Evolutionary conservation across 2,113 vertebrate genomes (phyloP).

Genomic region (Axis porcinus): DNA sequence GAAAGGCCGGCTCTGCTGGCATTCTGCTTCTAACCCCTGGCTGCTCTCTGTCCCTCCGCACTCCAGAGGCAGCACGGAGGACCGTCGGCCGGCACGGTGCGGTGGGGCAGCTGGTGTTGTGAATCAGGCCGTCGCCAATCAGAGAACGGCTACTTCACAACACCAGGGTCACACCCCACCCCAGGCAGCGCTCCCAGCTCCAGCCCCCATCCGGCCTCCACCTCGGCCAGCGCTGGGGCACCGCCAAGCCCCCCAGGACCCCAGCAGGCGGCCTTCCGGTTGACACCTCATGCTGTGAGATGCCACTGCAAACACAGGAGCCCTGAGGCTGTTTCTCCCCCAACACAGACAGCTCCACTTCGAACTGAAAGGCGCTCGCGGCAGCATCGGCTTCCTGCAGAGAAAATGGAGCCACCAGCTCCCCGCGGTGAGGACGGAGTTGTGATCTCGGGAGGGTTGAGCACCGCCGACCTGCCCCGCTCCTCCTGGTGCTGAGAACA

Average conservation of each 20-base stretch:
- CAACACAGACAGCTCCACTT: not conserved
- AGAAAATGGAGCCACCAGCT: not conserved
- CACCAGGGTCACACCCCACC: constrained; percentile 93
- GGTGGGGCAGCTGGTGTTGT: constrained; percentile 99
- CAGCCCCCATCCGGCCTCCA: rapidly evolving
- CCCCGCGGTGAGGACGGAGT: not conserved
- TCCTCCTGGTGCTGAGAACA: not conserved
- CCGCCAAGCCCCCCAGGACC: not conserved
- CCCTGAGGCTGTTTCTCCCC: not conserved
- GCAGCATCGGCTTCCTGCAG: not conserved
- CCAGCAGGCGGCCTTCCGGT: not conserved
- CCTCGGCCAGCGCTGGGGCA: not conserved
- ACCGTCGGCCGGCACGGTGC: constrained; percentile 70
- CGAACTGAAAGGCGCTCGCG: not conserved
- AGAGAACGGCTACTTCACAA: constrained; percentile 98
- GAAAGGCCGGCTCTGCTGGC: too few species aligned
- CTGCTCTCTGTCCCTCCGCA: not conserved
- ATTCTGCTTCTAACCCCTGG: not conserved
- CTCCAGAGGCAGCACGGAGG: not conserved
- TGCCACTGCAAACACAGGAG: not conserved
- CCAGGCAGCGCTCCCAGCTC: constrained; percentile 59
- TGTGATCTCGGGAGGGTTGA: too few species aligned
- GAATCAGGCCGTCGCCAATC: constrained; percentile 96
- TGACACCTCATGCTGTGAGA: rapidly evolving
- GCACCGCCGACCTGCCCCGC: rapidly evolving